phyloP scores from a whole-genome alignment of 2,888 invertebrate species.

The Spatulosminthurus flaviceps region DNA sequence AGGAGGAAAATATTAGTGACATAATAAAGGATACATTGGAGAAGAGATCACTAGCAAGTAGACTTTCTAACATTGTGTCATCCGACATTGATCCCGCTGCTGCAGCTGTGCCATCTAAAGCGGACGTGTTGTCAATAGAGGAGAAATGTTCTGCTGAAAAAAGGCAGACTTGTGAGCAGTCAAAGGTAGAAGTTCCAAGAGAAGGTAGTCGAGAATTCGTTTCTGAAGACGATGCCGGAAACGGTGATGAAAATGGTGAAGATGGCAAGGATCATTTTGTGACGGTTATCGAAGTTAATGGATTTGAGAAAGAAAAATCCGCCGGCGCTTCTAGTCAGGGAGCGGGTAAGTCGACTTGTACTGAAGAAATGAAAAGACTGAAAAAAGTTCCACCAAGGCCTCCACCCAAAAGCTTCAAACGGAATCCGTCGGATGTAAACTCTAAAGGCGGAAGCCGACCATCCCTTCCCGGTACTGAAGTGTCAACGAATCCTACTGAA shows the following conservation, averaged over 20 bases:
- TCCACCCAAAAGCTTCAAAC: constrained; percentile 66
- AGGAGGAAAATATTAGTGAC: constrained; percentile 61
- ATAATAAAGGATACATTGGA: constrained; percentile 63
- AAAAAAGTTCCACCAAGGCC: constrained; percentile 67
- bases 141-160: background rate
- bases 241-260: constrained; percentile 55
- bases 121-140: background rate
- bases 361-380: constrained; percentile 55
- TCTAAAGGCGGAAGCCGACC: constrained; percentile 6
- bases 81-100: background rate
- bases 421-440: constrained; percentile 33
- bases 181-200: constrained; percentile 64
- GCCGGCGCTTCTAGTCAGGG: constrained; percentile 55
- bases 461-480: constrained; percentile 18
- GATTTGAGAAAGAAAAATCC: constrained; percentile 67
- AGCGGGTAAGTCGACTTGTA: constrained; percentile 38
- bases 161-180: background rate
- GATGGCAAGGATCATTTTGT: constrained; percentile 76
- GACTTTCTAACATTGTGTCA: background rate
- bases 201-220: background rate
- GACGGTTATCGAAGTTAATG: constrained; percentile 89
- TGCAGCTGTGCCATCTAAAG: background rate
- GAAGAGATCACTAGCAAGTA: constrained; percentile 53
- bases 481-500: constrained; percentile 6
- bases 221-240: constrained; percentile 68